Conservation (phyloP, 23 tunicate species). For the Trididemnum miniatum region DNA sequence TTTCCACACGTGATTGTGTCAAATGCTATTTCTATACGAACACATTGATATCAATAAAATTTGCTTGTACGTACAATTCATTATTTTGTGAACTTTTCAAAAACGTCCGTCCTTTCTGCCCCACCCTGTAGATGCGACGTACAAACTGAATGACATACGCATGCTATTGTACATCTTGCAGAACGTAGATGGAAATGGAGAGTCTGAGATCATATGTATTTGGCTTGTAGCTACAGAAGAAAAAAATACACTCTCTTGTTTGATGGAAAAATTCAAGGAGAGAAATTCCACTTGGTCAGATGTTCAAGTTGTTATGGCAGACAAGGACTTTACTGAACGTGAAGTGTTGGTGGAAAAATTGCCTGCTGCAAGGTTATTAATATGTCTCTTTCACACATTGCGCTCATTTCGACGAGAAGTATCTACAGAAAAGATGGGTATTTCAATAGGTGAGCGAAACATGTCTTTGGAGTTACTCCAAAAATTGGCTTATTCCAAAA, state of each 20-base stretch:
- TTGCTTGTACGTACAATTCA: too few species aligned
- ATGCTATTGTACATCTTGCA: not conserved
- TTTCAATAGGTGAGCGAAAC: not conserved
- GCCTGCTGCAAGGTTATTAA: not conserved
- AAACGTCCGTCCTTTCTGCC: too few species aligned
- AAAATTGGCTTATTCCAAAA: not conserved
- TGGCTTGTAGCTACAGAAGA: conserved; percentile 18
- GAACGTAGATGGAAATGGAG: conserved; percentile 32
- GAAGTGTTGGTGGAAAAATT: not conserved
- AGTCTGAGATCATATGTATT: conserved; percentile 8
- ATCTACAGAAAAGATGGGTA: not conserved
- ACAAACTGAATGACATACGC: conserved; percentile 1
- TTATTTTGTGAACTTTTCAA: too few species aligned
- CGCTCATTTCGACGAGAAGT: not conserved
- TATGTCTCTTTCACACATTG: not conserved
- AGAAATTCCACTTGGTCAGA: not conserved
- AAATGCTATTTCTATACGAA: too few species aligned
- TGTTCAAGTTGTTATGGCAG: not conserved
- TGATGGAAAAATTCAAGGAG: not conserved
- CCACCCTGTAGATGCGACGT: conserved; percentile 27
- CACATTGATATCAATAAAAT: too few species aligned
- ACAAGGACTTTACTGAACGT: not conserved
- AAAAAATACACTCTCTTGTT: not conserved
- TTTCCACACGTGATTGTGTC: too few species aligned
- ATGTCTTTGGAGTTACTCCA: not conserved